Conservation (phyloP, 2,888 invertebrate species). For the Clistopyga incitator region DNA sequence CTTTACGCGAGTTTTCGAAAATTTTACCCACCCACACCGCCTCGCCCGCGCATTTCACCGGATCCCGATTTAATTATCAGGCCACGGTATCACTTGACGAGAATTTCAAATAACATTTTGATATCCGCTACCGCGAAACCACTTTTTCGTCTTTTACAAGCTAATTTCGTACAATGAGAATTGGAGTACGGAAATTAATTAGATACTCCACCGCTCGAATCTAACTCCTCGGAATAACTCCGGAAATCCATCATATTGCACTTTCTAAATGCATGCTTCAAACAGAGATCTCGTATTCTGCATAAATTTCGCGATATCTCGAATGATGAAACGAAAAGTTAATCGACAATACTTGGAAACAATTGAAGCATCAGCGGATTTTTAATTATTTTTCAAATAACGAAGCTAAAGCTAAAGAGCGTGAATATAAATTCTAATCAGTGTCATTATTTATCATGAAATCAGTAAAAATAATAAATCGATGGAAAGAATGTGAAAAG, state of each 20-base stretch:
- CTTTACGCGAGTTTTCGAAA: slow-evolving; percentile 47
- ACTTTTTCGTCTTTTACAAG: background rate
- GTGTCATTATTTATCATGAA: too few species aligned
- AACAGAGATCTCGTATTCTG: too few species aligned
- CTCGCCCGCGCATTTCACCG: slow-evolving; percentile 35
- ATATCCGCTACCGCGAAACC: background rate
- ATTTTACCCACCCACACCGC: slow-evolving; percentile 24
- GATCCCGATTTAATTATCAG: slow-evolving; percentile 57
- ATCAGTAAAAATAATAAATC: too few species aligned
- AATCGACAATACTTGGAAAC: too few species aligned
- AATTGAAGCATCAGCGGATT: too few species aligned
- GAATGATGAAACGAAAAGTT: too few species aligned
- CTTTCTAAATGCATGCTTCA: background rate
- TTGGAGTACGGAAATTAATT: background rate
- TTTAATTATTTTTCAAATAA: too few species aligned
- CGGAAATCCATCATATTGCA: slow-evolving; percentile 21
- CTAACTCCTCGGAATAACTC: slow-evolving; percentile 11
- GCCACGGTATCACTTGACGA: slow-evolving; percentile 30
- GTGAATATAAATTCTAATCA: too few species aligned
- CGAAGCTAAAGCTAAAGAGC: too few species aligned
- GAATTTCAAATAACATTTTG: slow-evolving; percentile 40
- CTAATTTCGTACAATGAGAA: background rate
- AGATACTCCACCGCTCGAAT: slow-evolving; percentile 1
- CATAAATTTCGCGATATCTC: too few species aligned
- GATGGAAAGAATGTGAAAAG: too few species aligned